Evolutionary conservation across 2,888 invertebrate genomes (phyloP).

Genomic region (Cryptus viduatorius): DNA sequence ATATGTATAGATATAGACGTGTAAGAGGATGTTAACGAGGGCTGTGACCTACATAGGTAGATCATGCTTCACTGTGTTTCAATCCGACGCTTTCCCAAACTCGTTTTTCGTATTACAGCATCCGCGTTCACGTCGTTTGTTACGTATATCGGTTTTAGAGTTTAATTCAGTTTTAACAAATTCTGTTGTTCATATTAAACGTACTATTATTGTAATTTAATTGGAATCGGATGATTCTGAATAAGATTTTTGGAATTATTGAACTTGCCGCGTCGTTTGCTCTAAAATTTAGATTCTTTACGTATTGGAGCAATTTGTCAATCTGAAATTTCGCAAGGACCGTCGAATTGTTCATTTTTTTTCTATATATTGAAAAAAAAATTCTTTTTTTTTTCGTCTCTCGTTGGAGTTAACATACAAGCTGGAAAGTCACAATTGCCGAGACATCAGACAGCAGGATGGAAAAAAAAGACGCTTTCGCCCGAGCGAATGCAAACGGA

Average conservation of each 20-base stretch:
- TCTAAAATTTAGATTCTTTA: too few relatives aligned
- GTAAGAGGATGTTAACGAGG: conserved; percentile 60
- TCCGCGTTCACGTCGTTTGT: conserved; percentile 9
- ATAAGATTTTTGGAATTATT: too few relatives aligned
- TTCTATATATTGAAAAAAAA: too few relatives aligned
- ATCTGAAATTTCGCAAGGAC: too few relatives aligned
- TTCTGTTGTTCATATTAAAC: too few relatives aligned
- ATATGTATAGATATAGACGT: conserved; percentile 9
- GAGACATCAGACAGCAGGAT: conserved; percentile 27
- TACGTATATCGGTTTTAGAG: background rate
- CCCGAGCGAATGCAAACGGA: conserved; percentile 51
- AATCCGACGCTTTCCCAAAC: conserved; percentile 49
- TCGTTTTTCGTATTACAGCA: conserved; percentile 39
- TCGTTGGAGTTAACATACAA: background rate
- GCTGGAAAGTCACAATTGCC: conserved; percentile 36
- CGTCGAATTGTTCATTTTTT: too few relatives aligned
- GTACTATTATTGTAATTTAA: too few relatives aligned
- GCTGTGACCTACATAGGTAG: conserved; percentile 63
- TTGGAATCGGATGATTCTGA: too few relatives aligned
- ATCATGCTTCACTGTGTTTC: conserved; percentile 55
- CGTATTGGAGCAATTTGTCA: too few relatives aligned
- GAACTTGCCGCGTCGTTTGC: too few relatives aligned
- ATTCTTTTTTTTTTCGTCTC: too few relatives aligned
- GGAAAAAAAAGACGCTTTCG: conserved; percentile 42
- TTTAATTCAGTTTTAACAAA: background rate